Evolutionary conservation across 1,140 invertebrate genomes (phyloP).

Genomic region (Ceratosolen solmsi): DNA sequence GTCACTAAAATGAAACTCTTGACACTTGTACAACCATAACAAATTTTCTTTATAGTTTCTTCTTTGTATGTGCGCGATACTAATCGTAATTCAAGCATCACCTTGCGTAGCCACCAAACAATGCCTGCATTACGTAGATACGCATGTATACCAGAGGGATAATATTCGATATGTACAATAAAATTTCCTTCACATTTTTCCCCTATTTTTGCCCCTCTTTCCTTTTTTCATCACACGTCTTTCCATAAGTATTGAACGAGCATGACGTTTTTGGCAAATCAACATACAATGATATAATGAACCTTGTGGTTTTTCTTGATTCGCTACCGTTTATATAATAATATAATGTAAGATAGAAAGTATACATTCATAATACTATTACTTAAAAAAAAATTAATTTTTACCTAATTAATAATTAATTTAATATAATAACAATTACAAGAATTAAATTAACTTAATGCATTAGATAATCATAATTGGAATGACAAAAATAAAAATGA

Average conservation of each 20-base stretch:
- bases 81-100: conserved; percentile 60
- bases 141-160: background rate
- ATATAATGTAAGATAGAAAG: background rate
- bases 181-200: conserved; percentile 39
- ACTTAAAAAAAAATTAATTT: no score
- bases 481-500: no score
- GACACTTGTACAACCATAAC: conserved; percentile 68
- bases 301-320: conserved; percentile 23
- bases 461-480: no score
- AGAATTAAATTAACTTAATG: no score
- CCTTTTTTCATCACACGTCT: background rate
- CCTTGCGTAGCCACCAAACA: conserved; percentile 24
- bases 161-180: conserved; percentile 26
- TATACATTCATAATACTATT: no score
- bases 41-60: conserved; percentile 62
- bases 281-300: background rate
- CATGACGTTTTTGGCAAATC: conserved; percentile 26
- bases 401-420: no score
- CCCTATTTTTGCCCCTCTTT: background rate
- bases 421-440: no score
- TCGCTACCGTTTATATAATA: background rate
- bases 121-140: background rate
- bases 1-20: conserved; percentile 62
- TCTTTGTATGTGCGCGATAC: background rate
- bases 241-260: background rate